A percentile compares a stretch with the other conserved stretches of the same genome.
Conservation (phyloP, 2,797 vertebrate genomes). For the Diceros bicornis region DNA sequence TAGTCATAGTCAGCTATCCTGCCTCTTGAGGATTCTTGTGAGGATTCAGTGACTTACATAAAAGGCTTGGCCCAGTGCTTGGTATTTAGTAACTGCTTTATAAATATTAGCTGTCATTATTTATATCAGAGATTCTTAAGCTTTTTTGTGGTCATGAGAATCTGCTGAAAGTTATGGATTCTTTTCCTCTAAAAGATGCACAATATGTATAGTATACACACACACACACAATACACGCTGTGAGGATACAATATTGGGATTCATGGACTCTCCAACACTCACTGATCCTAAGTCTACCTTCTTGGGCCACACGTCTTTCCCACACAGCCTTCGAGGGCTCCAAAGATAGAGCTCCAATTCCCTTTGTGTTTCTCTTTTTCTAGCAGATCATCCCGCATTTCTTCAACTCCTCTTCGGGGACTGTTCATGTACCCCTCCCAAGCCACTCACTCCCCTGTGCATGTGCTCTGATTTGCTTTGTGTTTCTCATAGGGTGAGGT, state of each 20-base stretch:
- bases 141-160: neutral
- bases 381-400: neutral
- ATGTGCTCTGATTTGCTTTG: neutral
- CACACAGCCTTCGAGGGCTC: neutral
- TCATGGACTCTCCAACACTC: neutral
- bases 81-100: neutral
- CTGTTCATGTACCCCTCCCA: neutral
- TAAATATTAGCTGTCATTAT: conserved; percentile 7
- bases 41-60: neutral
- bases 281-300: neutral
- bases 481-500: neutral
- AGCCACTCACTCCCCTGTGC: neutral
- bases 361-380: neutral
- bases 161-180: neutral
- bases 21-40: neutral
- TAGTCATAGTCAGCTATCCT: accelerated
- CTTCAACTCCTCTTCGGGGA: neutral
- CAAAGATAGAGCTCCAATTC: neutral
- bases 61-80: neutral
- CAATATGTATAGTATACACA: neutral
- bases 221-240: neutral
- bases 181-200: neutral
- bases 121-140: neutral
- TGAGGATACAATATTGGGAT: neutral
- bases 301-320: neutral